Percentiles rank a stretch among this genome's conserved stretches.
Evolutionary conservation across 1,140 invertebrate species (phyloP).

Genomic region (Drosophila oshimai): DNA sequence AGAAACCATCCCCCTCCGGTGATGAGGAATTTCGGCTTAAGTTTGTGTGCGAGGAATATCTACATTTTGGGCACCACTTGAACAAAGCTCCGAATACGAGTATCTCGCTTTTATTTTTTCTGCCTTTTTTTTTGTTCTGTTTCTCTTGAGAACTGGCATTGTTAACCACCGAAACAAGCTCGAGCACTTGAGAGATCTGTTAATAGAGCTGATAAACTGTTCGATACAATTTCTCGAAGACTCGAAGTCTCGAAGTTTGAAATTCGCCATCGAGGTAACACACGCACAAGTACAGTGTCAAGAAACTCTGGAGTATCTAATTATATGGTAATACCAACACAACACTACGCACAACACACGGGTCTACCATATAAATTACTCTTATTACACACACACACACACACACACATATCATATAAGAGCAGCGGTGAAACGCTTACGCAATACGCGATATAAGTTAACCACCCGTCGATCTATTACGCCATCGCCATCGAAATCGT

Average conservation of each 20-base stretch:
- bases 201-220: slow-evolving; percentile 77
- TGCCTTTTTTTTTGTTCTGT: background rate
- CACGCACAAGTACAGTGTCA: slow-evolving; percentile 53
- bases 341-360: no score
- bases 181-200: slow-evolving; percentile 67
- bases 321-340: slow-evolving; percentile 79
- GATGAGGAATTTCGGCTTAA: slow-evolving; percentile 41
- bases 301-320: slow-evolving; percentile 77
- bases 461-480: slow-evolving; percentile 71
- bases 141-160: background rate
- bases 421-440: slow-evolving; percentile 27
- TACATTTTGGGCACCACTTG: slow-evolving; percentile 26
- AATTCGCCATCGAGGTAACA: slow-evolving; percentile 24
- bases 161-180: slow-evolving; percentile 19
- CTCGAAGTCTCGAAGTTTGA: slow-evolving; percentile 1
- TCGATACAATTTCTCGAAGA: slow-evolving; percentile 72
- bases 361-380: slow-evolving; percentile 79
- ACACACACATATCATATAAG: background rate
- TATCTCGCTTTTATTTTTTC: slow-evolving; percentile 4
- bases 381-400: slow-evolving; percentile 54
- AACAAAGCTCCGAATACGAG: slow-evolving; percentile 18
- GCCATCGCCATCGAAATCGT: slow-evolving; percentile 47
- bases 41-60: background rate
- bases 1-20: slow-evolving; percentile 21
- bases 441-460: slow-evolving; percentile 39